A percentile compares a stretch with the other conserved stretches of the same genome.
Evolutionary conservation across 2,113 vertebrate genomes (phyloP).

Genomic region (Centrocercus urophasianus): DNA sequence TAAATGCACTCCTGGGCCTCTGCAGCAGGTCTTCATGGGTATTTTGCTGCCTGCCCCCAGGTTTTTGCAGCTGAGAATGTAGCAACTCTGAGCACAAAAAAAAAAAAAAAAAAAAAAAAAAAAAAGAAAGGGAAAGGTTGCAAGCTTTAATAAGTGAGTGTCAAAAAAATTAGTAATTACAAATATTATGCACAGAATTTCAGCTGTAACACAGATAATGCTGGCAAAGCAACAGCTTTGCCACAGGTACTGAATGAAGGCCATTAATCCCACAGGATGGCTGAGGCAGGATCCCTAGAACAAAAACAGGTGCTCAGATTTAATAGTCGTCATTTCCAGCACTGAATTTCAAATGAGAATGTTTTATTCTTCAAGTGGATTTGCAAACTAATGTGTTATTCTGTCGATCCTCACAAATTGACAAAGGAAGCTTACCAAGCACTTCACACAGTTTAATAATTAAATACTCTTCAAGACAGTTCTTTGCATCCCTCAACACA

Average conservation of each 20-base stretch:
- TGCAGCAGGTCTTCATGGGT: background rate
- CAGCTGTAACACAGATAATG: background rate
- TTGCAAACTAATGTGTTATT: background rate
- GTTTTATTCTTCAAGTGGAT: background rate
- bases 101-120: background rate
- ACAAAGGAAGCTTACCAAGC: background rate
- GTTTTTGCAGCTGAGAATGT: fast-evolving
- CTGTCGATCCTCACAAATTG: background rate
- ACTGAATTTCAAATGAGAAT: background rate
- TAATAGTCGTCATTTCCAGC: background rate
- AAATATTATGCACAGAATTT: background rate
- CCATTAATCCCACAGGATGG: background rate
- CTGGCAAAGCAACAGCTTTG: background rate
- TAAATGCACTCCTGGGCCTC: background rate
- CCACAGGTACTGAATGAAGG: background rate
- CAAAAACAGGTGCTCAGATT: fast-evolving
- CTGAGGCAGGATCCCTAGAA: background rate
- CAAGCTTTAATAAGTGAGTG: background rate
- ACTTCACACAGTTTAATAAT: background rate
- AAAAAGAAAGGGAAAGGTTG: background rate
- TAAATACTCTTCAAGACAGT: background rate
- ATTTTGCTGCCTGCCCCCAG: background rate
- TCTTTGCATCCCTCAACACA: background rate
- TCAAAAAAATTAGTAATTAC: background rate
- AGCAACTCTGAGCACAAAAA: background rate